These are phyloP conservation scores for Thereva nobilitata DNA, from an alignment of 2,888 invertebrate species.

Conservation along the genomic window DNA sequence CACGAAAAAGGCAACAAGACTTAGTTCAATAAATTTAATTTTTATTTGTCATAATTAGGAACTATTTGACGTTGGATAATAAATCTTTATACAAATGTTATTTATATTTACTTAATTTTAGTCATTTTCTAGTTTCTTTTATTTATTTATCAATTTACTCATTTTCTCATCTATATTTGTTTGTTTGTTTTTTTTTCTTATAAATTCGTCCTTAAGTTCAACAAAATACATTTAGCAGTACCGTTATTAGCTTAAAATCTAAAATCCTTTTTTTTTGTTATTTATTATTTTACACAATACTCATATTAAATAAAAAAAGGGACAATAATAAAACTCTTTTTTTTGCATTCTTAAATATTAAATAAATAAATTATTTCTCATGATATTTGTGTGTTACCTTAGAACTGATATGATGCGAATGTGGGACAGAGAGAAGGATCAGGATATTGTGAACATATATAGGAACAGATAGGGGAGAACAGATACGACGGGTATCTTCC, in stretches of 20 bases:
- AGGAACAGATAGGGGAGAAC: too few relatives aligned
- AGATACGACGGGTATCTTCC: neutral
- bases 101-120: too few relatives aligned
- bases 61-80: constrained; percentile 30
- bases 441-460: too few relatives aligned
- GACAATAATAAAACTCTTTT: constrained; percentile 12
- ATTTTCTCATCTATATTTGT: too few relatives aligned
- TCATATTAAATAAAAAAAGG: constrained; percentile 15
- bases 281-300: constrained; percentile 18
- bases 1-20: neutral
- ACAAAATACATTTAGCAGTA: constrained; percentile 22
- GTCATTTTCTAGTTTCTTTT: too few relatives aligned
- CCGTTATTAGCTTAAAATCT: neutral
- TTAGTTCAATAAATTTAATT: constrained; percentile 26
- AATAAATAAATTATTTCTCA: constrained; percentile 28
- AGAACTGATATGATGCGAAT: constrained; percentile 26
- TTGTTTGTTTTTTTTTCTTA: constrained; percentile 5
- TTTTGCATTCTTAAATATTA: constrained; percentile 5
- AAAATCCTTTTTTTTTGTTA: too few relatives aligned
- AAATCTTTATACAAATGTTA: constrained; percentile 35
- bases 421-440: neutral
- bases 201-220: constrained; percentile 31
- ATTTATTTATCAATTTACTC: too few relatives aligned
- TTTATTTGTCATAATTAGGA: constrained; percentile 33
- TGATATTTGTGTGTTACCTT: constrained; percentile 16